A percentile compares a stretch with the other conserved stretches of the same genome.
Conservation (phyloP, 2,888 invertebrate genomes). For the Cephus sareptanus region DNA sequence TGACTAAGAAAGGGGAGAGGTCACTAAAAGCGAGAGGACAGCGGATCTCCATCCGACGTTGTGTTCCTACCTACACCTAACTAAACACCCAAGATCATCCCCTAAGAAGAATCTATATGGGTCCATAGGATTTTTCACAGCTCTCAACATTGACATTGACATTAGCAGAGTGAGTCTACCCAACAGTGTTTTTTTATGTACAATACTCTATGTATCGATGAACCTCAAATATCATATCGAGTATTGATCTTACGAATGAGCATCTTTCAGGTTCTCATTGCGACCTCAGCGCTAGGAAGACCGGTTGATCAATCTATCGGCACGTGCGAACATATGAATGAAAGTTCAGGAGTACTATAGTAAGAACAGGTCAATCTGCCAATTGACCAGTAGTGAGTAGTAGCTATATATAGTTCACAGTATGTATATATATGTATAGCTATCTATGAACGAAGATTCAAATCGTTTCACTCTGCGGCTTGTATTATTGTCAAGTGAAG, state of each 20-base stretch:
- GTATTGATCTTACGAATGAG: background rate
- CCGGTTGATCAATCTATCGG: background rate
- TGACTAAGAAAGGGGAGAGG: background rate
- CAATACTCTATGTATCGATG: background rate
- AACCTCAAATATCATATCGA: background rate
- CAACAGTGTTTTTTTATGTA: background rate
- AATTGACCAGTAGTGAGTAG: constrained; percentile 52
- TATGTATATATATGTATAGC: constrained; percentile 4
- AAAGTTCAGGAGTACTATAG: constrained; percentile 53
- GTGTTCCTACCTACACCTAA: background rate
- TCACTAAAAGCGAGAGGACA: background rate
- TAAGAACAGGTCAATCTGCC: constrained; percentile 56
- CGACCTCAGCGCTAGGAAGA: background rate
- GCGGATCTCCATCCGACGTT: too few species aligned
- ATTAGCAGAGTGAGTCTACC: background rate
- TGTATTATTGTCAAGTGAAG: constrained; percentile 10
- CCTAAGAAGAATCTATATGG: background rate
- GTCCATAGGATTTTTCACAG: background rate
- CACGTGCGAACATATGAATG: constrained; percentile 50
- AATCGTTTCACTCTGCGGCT: constrained; percentile 26
- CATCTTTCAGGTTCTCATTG: background rate
- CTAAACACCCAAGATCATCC: background rate
- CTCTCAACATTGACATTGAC: background rate
- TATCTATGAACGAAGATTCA: constrained; percentile 36
- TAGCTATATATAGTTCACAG: background rate